Percentiles rank a stretch among this genome's conserved stretches.
Evolutionary conservation across 2,888 invertebrate species (phyloP).

Genomic region (Thereva nobilitata): DNA sequence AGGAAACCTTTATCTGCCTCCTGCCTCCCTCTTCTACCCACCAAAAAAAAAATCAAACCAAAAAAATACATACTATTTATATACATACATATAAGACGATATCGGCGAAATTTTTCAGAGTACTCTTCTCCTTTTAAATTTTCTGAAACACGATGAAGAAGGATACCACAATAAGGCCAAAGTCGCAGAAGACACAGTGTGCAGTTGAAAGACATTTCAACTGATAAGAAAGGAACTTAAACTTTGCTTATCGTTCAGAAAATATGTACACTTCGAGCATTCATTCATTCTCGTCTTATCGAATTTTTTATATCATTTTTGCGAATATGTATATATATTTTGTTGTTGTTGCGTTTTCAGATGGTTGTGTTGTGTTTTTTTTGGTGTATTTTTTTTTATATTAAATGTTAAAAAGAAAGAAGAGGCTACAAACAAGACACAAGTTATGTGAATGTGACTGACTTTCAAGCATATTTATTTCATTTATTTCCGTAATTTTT

Average conservation of each 20-base stretch:
- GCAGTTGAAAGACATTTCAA: slow-evolving; percentile 27
- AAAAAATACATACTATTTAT: slow-evolving; percentile 2
- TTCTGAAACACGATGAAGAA: no score
- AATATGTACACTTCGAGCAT: slow-evolving; percentile 20
- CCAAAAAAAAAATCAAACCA: background rate
- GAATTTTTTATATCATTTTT: slow-evolving; percentile 17
- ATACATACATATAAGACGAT: background rate
- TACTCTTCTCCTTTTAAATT: background rate
- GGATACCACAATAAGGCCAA: no score
- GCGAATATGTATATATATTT: slow-evolving; percentile 16
- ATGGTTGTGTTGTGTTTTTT: background rate
- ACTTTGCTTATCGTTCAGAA: slow-evolving; percentile 26
- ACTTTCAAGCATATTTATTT: no score
- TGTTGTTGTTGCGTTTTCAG: slow-evolving; percentile 4
- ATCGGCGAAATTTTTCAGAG: slow-evolving; percentile 15
- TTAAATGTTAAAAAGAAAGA: no score
- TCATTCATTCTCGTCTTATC: slow-evolving; percentile 33
- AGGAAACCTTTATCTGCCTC: no score
- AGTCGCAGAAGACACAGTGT: slow-evolving; percentile 15
- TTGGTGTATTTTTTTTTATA: background rate
- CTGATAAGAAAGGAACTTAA: slow-evolving; percentile 29
- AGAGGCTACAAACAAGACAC: no score
- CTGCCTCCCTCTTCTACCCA: no score
- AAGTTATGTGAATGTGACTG: no score
- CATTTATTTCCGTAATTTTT: no score